Percentiles rank a stretch among this genome's conserved stretches.
Evolutionary conservation across 2,113 vertebrate genomes (phyloP).

Genomic region (Pandion haliaetus): DNA sequence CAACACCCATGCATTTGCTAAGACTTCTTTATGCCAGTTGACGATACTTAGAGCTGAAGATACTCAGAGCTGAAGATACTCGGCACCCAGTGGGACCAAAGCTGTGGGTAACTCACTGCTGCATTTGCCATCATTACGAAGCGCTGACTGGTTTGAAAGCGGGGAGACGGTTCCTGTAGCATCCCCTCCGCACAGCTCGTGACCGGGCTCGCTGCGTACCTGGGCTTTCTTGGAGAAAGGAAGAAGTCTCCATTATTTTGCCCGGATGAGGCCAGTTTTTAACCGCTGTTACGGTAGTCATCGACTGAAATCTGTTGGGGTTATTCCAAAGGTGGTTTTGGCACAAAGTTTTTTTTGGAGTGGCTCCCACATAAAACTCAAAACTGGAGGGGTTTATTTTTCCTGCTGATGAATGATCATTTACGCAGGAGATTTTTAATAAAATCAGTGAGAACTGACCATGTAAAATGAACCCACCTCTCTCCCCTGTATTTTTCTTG

Average conservation of each 20-base stretch:
- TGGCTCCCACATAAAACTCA: neutral
- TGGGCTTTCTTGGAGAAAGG: neutral
- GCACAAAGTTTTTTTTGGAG: neutral
- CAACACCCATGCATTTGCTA: neutral
- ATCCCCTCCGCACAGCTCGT: neutral
- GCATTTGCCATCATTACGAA: neutral
- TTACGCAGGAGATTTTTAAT: slow-evolving; percentile 30
- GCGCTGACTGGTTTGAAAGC: neutral
- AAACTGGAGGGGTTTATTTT: neutral
- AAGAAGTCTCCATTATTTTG: neutral
- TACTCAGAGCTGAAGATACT: neutral
- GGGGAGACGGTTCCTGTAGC: neutral
- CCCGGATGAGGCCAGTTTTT: neutral
- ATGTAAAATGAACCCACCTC: neutral
- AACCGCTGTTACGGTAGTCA: neutral
- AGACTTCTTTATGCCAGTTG: neutral
- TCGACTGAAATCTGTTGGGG: neutral
- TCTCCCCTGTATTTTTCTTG: neutral
- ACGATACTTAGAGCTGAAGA: neutral
- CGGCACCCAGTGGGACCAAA: neutral
- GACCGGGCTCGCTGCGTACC: neutral
- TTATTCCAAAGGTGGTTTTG: slow-evolving; percentile 12
- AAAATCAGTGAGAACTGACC: neutral
- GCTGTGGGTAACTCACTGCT: neutral
- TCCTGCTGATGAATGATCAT: neutral